Conservation (phyloP, 2,113 vertebrate genomes). For the Chloroceryle aenea region DNA sequence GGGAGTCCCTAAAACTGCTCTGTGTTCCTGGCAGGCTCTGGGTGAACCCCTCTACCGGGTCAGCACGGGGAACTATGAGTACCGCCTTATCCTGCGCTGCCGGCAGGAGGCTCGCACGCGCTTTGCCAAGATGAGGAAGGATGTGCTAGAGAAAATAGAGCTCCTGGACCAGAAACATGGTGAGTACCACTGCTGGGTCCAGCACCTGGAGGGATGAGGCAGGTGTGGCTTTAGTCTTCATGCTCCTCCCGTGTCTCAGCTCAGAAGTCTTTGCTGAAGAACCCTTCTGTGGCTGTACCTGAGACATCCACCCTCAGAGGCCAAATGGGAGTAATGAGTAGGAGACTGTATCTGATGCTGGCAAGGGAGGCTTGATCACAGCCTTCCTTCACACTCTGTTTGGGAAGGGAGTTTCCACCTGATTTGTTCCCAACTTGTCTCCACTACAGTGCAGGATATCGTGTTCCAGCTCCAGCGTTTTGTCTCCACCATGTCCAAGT, state of each 20-base stretch:
- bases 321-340: not conserved
- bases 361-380: not conserved
- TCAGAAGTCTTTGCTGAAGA: not conserved
- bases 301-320: not conserved
- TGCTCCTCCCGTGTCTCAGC: not conserved
- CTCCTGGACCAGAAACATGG: constrained; percentile 98
- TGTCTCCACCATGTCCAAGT: constrained; percentile 95
- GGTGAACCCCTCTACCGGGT: constrained; percentile 95
- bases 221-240: not conserved
- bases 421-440: not conserved
- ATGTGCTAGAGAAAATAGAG: constrained; percentile 97
- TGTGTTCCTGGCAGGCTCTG: constrained; percentile 82
- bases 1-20: not conserved
- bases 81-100: constrained; percentile 93
- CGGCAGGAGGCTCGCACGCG: constrained; percentile 94
- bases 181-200: constrained; percentile 57
- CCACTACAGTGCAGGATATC: constrained; percentile 91
- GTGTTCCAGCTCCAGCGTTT: constrained; percentile 99
- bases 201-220: not conserved
- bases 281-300: not conserved
- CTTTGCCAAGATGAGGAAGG: constrained; percentile 98
- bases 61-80: constrained; percentile 97
- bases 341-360: not conserved
- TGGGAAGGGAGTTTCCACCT: not conserved
- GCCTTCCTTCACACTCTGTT: not conserved